These are phyloP conservation scores for Diachasmimorpha longicaudata DNA, from an alignment of 1,140 invertebrate genomes.

Conservation along the genomic window DNA sequence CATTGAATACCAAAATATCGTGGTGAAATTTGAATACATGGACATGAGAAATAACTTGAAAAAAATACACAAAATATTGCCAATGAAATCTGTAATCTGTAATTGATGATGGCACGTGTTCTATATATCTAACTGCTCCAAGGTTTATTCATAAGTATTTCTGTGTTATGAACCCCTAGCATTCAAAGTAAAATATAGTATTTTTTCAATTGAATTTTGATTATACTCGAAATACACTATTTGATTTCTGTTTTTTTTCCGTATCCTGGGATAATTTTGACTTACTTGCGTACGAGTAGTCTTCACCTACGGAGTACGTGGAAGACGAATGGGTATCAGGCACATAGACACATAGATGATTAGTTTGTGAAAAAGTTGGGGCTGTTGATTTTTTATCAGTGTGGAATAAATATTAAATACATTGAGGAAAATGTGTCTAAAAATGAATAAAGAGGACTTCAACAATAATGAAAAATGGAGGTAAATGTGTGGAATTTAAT, in stretches of 20 bases:
- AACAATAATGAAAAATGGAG: too few relatives aligned
- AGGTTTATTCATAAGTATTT: background rate
- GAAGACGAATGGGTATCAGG: conserved; percentile 56
- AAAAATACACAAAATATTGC: conserved; percentile 13
- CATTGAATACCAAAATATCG: conserved; percentile 5
- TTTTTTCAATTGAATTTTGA: background rate
- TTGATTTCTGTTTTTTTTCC: background rate
- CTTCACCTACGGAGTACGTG: conserved; percentile 59
- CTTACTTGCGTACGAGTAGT: conserved; percentile 62
- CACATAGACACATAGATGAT: conserved; percentile 59
- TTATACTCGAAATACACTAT: background rate
- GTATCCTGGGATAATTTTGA: conserved; percentile 35
- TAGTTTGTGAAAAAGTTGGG: conserved; percentile 44
- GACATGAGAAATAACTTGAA: background rate
- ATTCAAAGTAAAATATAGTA: background rate
- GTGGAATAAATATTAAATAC: background rate
- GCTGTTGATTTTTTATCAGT: background rate
- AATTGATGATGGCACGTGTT: conserved; percentile 43
- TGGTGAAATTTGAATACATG: conserved; percentile 11
- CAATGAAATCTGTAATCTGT: conserved; percentile 30
- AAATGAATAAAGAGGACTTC: background rate
- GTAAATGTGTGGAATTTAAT: too few relatives aligned
- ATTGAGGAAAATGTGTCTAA: background rate
- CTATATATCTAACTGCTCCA: conserved; percentile 29
- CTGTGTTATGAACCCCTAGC: background rate